Evolutionary conservation across 1,140 invertebrate species (phyloP).

Genomic region (Eciton burchellii): DNA sequence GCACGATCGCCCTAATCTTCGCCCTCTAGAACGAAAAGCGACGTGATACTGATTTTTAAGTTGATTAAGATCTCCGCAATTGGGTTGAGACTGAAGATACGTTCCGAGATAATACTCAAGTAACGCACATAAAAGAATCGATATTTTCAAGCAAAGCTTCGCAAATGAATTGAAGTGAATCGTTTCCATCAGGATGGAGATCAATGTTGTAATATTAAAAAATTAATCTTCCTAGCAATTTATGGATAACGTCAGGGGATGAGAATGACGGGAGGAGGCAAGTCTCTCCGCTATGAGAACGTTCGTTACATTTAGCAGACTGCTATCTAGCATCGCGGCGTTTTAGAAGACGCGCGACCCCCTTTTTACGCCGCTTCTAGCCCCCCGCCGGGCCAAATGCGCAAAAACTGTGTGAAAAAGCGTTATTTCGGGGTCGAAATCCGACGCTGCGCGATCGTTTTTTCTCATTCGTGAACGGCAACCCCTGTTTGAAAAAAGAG

Average conservation of each 20-base stretch:
- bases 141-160: not conserved
- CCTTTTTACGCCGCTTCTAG: slow-evolving; percentile 36
- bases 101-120: not conserved
- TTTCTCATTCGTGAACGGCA: slow-evolving; percentile 62
- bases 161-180: no score
- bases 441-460: slow-evolving; percentile 76
- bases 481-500: slow-evolving; percentile 48
- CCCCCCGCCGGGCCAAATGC: slow-evolving; percentile 67
- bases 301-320: slow-evolving; percentile 70
- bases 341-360: slow-evolving; percentile 52
- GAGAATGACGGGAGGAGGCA: not conserved
- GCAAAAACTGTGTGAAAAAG: slow-evolving; percentile 86
- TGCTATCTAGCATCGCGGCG: slow-evolving; percentile 48
- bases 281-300: slow-evolving; percentile 76
- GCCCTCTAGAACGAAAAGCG: no score
- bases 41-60: slow-evolving; percentile 3
- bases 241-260: not conserved
- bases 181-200: not conserved
- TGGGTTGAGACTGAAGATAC: not conserved
- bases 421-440: slow-evolving; percentile 85
- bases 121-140: not conserved
- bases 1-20: slow-evolving; percentile 16
- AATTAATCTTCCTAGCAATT: not conserved
- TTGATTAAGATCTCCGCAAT: slow-evolving; percentile 6
- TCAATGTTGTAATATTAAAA: not conserved